Conservation (phyloP, 2,888 invertebrate species). For the Trachelus tabidus region DNA sequence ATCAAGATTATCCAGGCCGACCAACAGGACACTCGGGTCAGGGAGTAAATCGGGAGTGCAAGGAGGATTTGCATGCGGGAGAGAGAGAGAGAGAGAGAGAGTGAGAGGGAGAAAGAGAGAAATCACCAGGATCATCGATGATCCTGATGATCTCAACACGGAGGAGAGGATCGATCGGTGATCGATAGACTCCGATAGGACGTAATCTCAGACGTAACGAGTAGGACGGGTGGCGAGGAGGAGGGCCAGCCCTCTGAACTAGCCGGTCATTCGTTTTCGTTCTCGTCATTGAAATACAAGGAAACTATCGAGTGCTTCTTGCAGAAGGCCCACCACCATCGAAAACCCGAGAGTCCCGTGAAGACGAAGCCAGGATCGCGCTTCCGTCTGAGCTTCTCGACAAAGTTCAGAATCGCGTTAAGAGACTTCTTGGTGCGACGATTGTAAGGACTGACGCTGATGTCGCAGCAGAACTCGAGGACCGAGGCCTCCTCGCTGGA, state of each 20-base stretch:
- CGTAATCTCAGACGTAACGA: background rate
- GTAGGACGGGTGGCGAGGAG: background rate
- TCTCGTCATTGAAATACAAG: conserved; percentile 68
- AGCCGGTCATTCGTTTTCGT: conserved; percentile 57
- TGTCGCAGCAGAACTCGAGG: conserved; percentile 80
- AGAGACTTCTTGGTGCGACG: conserved; percentile 78
- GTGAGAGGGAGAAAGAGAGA: background rate
- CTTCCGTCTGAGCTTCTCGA: conserved; percentile 72
- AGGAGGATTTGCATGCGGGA: background rate
- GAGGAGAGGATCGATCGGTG: background rate
- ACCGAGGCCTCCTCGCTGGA: conserved; percentile 74
- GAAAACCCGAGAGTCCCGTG: conserved; percentile 77
- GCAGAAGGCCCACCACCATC: conserved; percentile 88
- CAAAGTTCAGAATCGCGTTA: conserved; percentile 72
- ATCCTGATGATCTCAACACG: background rate
- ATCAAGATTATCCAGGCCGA: background rate
- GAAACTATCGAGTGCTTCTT: conserved; percentile 82
- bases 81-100: conserved; percentile 4
- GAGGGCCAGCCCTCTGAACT: background rate
- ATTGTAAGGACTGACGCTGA: conserved; percentile 77
- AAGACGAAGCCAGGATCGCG: conserved; percentile 76
- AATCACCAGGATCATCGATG: background rate
- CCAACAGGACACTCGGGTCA: background rate
- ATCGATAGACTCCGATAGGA: background rate
- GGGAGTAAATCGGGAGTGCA: background rate